Base-by-base conservation (phyloP, 2,888 invertebrate species). In the Stenodera caucasica region DNA sequence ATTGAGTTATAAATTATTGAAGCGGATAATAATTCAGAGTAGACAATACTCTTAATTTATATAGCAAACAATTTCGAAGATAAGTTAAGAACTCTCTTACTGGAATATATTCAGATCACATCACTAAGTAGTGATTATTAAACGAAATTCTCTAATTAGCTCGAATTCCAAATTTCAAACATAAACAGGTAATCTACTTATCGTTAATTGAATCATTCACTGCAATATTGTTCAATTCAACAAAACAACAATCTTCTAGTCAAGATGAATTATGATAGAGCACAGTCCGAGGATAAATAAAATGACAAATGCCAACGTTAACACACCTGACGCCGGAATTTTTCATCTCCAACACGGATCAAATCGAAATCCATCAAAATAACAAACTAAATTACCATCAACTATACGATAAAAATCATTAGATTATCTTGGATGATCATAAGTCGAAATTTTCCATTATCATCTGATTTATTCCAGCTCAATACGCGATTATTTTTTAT, bases 211-310 rank as follows among this genome's bases (percentile, higher is more conserved):
- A 21, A 45, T 45, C 11, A 21, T 21, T 4, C 4, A 2, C 26
- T n/a, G n/a, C n/a, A n/a, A n/a, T 21, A 53, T 63, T 65, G 65
- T 59, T 63, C 62, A 59, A 63, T 63, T 65, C 51, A 32, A 55
- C 50, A 54, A n/a, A 37, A 56, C 33, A 51, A 51, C 51, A 45
- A 5, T 21, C 21, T 57, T 58, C 40, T 54, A 35, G 53, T 8
- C 57, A 58, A 63, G 66, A 66, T 66, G 63, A 66, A 66, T 66
- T 61, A 63, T 66, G 66, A 66, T 66, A 56, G 59, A 66, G 53
- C 23, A 60, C 11, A 45, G 61, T 61, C 55, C 61, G 51, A 57
- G 58, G 61, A 63, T 66, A 63, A 66, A 66, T 53, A 59, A 52
- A 66, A 61, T 66, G 66, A 66, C 66, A 66, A 59, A 66, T 66